Base-by-base conservation (phyloP, 1,140 invertebrate species). In the Ruditapes philippinarum region DNA sequence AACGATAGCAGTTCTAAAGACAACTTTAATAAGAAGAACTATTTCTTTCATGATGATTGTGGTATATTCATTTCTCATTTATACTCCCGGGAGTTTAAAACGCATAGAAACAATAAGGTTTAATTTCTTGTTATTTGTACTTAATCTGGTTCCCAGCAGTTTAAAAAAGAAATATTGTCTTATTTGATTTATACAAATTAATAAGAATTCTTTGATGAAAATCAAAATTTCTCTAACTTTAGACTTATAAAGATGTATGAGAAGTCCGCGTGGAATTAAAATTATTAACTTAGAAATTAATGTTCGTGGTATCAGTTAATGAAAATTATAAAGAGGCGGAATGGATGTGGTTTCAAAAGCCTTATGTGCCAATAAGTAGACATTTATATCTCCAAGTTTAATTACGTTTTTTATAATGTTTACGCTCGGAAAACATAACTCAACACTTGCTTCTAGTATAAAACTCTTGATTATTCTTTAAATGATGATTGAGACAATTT, bases 201-300 rank as follows among this genome's bases (percentile, higher is more conserved):
- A 70, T 38, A 40, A 5, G 33, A 36, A 28, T 70, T 70, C 65
- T 70, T 70, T 70, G 36, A 70, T 70, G 65, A 70, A 28, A 38
- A 3, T 1, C 17, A 70, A 17, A 57, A 38, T 70, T 70, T 33
- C 9, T 70, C 65, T n/a, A 70, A 19, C 9, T 70, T 70, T 70
- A 36, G 36, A 70, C 65, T 33, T 65, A 40, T 70, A 70, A 70
- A 17, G 65, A 70, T 7, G 38, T 70, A 28, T 22, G 38, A 28
- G 65, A 22, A 70, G 14, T 70, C 65, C 65, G 5, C 28, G 38
- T 19, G 65, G 65, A 70, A 70, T 70, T 31, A 36, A 38, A 38
- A 38, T 70, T 70, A 70, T 70, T 70, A 70, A 70, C 11, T 28
- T 38, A 33, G 28, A 70, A 36, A 36, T 70, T 70, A 70, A 70